Conservation (phyloP, 2,113 vertebrate genomes). For the Meriones unguiculatus region DNA sequence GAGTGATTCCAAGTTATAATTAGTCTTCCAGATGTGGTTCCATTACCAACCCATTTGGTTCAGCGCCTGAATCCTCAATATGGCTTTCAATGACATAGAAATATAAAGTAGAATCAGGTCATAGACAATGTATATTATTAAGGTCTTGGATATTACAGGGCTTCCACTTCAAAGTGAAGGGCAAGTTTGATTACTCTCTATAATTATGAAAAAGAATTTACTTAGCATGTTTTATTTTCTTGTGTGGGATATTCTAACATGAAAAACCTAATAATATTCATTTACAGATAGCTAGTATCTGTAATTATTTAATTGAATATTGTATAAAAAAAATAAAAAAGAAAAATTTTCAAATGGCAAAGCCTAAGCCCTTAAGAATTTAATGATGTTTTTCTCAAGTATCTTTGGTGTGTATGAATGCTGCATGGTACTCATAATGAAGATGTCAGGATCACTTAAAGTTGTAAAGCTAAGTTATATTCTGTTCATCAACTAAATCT, state of each 20-base stretch:
- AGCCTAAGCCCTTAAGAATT: not conserved
- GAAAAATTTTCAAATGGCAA: not conserved
- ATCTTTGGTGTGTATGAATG: not conserved
- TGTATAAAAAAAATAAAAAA: not conserved
- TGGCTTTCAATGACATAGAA: not conserved
- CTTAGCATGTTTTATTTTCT: not conserved
- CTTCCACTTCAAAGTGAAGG: not conserved
- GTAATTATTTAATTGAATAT: not conserved
- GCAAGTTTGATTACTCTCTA: not conserved
- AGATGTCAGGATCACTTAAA: not conserved
- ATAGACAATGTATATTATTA: not conserved
- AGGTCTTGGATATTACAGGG: not conserved
- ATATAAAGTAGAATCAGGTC: conserved; percentile 8
- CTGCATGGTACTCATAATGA: not conserved
- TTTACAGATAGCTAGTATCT: not conserved
- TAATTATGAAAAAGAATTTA: not conserved
- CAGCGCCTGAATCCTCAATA: not conserved
- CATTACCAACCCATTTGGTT: conserved; percentile 33
- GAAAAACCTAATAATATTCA: not conserved
- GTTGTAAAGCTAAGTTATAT: not conserved
- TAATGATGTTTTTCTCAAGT: not conserved
- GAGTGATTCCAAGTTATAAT: conserved; percentile 45
- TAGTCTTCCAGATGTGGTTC: not conserved
- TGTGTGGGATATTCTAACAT: not conserved
- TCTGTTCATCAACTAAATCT: not conserved